phyloP scores from a whole-genome alignment of 2,888 invertebrate genomes.

The Aleiodes testaceus region DNA sequence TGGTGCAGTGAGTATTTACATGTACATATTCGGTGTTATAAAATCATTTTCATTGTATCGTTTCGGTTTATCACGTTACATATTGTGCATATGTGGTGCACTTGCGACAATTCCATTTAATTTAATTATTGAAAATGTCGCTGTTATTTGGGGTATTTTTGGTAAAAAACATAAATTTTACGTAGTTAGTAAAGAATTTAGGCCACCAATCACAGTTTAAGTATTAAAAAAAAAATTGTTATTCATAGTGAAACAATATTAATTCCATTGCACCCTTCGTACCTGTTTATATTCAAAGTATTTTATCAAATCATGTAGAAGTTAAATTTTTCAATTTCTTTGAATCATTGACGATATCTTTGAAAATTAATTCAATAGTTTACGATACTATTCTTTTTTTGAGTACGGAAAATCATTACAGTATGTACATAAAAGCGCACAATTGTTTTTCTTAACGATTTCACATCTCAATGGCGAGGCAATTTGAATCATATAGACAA shows the following conservation, averaged over 20 bases:
- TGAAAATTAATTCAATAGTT: not conserved
- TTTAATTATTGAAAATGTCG: constrained; percentile 94
- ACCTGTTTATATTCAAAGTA: constrained; percentile 22
- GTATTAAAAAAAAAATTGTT: constrained; percentile 16
- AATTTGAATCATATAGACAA: too few relatives aligned
- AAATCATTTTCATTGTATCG: constrained; percentile 94
- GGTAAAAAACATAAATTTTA: constrained; percentile 98
- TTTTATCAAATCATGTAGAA: not conserved
- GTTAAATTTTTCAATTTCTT: not conserved
- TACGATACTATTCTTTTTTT: not conserved
- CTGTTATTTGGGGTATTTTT: constrained; percentile 94
- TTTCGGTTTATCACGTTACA: constrained; percentile 85
- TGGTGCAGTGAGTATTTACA: constrained; percentile 95
- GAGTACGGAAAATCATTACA: not conserved
- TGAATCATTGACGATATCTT: not conserved
- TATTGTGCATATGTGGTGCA: constrained; percentile 88
- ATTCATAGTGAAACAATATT: not conserved
- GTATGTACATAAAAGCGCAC: constrained; percentile 13
- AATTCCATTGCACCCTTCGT: constrained; percentile 27
- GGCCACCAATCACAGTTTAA: constrained; percentile 76
- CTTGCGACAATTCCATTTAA: constrained; percentile 94
- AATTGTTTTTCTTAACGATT: not conserved
- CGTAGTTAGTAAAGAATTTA: constrained; percentile 94
- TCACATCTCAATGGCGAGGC: not conserved
- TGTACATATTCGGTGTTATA: constrained; percentile 98